A percentile compares a stretch with the other conserved stretches of the same genome.
Conservation (phyloP, 2,113 vertebrate species). For the Rhea americana region DNA sequence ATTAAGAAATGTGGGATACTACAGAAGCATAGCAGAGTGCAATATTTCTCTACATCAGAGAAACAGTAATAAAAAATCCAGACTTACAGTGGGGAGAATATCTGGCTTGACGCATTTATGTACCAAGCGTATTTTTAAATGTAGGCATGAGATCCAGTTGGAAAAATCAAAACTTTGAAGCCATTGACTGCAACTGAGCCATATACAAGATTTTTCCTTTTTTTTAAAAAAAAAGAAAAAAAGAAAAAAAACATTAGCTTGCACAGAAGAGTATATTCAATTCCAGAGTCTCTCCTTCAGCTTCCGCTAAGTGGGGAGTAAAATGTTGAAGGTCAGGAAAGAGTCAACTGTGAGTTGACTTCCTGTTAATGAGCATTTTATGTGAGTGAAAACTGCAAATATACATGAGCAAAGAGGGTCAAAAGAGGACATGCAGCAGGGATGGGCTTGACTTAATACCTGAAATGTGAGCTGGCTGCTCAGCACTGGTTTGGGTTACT, state of each 20-base stretch:
- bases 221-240: no score
- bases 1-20: not conserved
- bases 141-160: not conserved
- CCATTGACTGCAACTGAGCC: not conserved
- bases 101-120: not conserved
- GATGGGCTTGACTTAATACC: not conserved
- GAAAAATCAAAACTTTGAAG: not conserved
- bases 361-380: not conserved
- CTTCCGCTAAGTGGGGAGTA: not conserved
- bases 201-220: no score
- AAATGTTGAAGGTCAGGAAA: fast-evolving
- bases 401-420: not conserved
- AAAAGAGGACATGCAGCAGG: not conserved
- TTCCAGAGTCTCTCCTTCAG: not conserved
- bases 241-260: not conserved
- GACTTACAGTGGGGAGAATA: not conserved
- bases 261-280: not conserved
- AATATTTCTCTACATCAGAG: not conserved
- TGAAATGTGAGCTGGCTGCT: not conserved
- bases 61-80: not conserved
- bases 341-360: not conserved
- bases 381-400: fast-evolving
- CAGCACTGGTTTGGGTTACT: not conserved
- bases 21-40: not conserved
- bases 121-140: not conserved